These are phyloP conservation scores for Xylota segnis DNA, from an alignment of 2,888 invertebrate genomes.

Conservation along the genomic window DNA sequence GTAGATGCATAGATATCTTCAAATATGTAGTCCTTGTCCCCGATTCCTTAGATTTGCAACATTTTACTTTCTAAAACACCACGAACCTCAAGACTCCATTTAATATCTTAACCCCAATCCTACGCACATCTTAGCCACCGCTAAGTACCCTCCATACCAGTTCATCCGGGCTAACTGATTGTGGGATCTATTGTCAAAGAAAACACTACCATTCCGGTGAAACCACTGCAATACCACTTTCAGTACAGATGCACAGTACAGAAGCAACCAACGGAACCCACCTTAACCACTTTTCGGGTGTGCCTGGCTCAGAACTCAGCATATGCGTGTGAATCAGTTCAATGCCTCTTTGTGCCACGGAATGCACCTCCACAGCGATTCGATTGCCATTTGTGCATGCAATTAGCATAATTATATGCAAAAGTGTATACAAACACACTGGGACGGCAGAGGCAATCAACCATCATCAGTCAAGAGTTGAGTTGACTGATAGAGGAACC, in stretches of 20 bases:
- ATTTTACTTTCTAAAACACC: no score
- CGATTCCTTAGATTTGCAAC: no score
- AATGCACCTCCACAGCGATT: constrained; percentile 38
- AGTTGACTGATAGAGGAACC: constrained; percentile 39
- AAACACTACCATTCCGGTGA: constrained; percentile 18
- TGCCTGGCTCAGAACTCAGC: constrained; percentile 28
- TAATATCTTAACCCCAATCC: background rate
- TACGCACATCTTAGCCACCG: background rate
- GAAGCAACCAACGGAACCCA: constrained; percentile 34
- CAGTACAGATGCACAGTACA: constrained; percentile 37
- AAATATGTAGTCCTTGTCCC: no score
- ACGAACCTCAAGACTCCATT: background rate
- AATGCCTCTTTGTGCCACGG: constrained; percentile 48
- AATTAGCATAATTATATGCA: constrained; percentile 70
- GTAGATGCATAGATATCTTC: no score
- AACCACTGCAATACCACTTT: background rate
- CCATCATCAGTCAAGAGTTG: constrained; percentile 43
- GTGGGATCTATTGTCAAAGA: constrained; percentile 19
- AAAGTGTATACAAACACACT: constrained; percentile 4
- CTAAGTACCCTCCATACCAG: background rate
- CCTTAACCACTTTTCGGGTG: constrained; percentile 60
- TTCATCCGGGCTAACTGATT: background rate
- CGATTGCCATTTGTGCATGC: constrained; percentile 53
- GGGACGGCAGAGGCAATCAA: constrained; percentile 40
- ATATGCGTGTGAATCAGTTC: constrained; percentile 54